These are phyloP conservation scores for Callimico goeldii DNA, from an alignment of 2,797 vertebrate species.

Conservation along the genomic window DNA sequence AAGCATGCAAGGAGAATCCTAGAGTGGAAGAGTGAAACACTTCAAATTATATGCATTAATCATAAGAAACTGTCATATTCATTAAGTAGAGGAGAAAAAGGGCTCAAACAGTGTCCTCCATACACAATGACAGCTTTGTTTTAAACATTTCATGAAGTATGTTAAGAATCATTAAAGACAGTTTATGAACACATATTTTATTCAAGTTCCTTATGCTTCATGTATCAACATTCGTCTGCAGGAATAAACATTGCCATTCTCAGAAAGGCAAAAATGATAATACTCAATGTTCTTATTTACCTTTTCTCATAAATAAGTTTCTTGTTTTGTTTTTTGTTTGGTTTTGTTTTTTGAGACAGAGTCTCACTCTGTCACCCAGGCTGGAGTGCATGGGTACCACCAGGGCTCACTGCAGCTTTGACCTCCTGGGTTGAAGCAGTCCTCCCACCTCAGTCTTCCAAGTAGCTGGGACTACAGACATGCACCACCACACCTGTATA, in stretches of 20 bases:
- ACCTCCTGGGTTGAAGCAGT: neutral
- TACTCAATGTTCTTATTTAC: neutral
- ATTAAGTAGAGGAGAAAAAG: neutral
- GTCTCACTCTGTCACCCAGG: neutral
- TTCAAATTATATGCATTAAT: neutral
- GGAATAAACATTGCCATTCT: neutral
- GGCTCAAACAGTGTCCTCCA: neutral
- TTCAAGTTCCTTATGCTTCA: neutral
- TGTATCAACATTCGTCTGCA: neutral
- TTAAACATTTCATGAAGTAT: neutral
- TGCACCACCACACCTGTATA: neutral
- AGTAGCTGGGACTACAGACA: neutral
- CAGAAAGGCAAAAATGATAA: neutral
- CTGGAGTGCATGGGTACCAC: neutral
- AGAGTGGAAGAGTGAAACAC: neutral
- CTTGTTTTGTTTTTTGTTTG: neutral
- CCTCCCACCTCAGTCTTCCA: neutral
- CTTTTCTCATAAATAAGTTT: conserved; percentile 16
- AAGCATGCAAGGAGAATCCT: neutral
- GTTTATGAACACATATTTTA: neutral
- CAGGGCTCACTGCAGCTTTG: neutral
- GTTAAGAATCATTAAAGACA: neutral
- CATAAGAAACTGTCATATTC: neutral
- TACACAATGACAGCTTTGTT: neutral
- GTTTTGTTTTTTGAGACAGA: neutral